A percentile compares a stretch with the other conserved stretches of the same genome.
Conservation (phyloP, 2,113 vertebrate genomes). For the Rhabdomys dilectus region DNA sequence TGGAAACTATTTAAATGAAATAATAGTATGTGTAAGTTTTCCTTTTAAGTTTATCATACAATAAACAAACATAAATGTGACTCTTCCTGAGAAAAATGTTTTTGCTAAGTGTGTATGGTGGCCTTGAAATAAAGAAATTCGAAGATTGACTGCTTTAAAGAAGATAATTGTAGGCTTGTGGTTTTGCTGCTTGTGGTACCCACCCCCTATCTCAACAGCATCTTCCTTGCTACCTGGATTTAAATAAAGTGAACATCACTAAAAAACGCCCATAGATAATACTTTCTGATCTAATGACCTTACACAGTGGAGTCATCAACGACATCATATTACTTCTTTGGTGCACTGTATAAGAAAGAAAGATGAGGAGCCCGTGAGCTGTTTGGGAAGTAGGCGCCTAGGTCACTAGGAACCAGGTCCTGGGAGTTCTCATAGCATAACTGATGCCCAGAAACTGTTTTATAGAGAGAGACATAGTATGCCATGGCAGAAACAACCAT, state of each 20-base stretch:
- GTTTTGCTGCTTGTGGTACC: no score
- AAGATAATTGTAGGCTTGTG: not conserved
- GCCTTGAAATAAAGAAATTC: not conserved
- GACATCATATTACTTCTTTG: conserved; percentile 42
- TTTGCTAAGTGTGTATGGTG: not conserved
- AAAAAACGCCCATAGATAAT: not conserved
- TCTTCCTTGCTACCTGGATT: not conserved
- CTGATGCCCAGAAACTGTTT: conserved; percentile 55
- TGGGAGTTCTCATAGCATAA: conserved; percentile 3
- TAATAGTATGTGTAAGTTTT: not conserved
- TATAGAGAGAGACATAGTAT: not conserved
- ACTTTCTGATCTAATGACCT: not conserved
- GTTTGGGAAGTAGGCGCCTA: conserved; percentile 46
- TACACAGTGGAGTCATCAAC: not conserved
- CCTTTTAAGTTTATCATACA: not conserved
- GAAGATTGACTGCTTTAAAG: not conserved
- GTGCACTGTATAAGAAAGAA: conserved; percentile 20
- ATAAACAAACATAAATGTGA: not conserved
- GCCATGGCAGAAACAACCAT: conserved; percentile 1
- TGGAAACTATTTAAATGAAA: not conserved
- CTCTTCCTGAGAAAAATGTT: not conserved
- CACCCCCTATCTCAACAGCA: not conserved
- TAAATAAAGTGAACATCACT: not conserved
- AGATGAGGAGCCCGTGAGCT: not conserved
- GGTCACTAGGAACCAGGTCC: not conserved